Percentiles rank a stretch among this genome's conserved stretches.
These are phyloP conservation scores for Ceriagrion tenellum DNA, from an alignment of 2,888 invertebrate genomes.

Conservation along the genomic window DNA sequence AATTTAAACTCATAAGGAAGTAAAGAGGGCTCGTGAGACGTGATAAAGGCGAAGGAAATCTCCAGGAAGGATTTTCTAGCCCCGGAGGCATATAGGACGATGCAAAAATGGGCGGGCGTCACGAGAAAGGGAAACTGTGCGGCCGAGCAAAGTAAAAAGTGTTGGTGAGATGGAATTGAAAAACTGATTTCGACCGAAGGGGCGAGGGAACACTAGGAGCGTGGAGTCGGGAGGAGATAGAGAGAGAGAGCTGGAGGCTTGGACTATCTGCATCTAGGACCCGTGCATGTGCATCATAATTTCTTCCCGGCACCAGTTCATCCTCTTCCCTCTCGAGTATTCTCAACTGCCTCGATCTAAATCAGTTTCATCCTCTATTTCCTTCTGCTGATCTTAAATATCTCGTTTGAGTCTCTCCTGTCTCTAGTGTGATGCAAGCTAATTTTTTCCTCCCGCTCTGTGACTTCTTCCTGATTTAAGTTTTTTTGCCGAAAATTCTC, in stretches of 20 bases:
- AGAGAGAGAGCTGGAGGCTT: neutral
- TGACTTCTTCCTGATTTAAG: too few relatives aligned
- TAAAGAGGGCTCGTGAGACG: neutral
- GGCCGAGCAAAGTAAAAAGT: neutral
- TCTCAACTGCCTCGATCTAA: neutral
- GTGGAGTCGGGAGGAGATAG: neutral
- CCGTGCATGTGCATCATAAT: slow-evolving; percentile 53
- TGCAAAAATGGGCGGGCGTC: slow-evolving; percentile 31
- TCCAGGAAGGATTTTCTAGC: slow-evolving; percentile 5
- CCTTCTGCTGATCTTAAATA: too few relatives aligned
- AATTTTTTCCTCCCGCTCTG: too few relatives aligned
- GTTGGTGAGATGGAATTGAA: neutral
- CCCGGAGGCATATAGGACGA: slow-evolving; percentile 45
- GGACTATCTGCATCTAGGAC: slow-evolving; percentile 40
- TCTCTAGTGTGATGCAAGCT: too few relatives aligned
- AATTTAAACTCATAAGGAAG: neutral
- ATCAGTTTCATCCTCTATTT: too few relatives aligned
- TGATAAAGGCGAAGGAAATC: slow-evolving; percentile 40
- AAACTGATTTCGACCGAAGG: neutral
- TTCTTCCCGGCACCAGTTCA: neutral
- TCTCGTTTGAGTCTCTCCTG: too few relatives aligned
- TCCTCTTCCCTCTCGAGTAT: neutral
- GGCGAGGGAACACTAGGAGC: neutral
- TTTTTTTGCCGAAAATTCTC: too few relatives aligned
- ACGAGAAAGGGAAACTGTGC: neutral